phyloP scores from a whole-genome alignment of 2,797 vertebrate genomes.

The Gallinago solitaria region DNA sequence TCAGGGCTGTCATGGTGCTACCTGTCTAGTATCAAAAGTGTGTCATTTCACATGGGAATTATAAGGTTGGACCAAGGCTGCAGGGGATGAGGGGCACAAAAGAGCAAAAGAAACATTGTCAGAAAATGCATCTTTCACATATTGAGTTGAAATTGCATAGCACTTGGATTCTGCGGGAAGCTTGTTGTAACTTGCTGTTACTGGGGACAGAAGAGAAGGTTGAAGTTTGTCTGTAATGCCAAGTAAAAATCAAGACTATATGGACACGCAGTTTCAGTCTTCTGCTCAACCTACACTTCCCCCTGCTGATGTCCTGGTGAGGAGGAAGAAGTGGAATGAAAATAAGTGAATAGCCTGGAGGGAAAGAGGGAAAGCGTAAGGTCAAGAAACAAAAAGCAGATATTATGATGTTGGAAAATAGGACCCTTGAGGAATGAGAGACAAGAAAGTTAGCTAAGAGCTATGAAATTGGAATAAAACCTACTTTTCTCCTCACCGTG shows the following conservation, averaged over 20 bases:
- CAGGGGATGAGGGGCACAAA: neutral
- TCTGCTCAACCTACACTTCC: constrained; percentile 13
- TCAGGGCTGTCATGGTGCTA: fast-evolving
- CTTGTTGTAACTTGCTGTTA: neutral
- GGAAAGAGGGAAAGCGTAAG: constrained; percentile 18
- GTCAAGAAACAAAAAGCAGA: constrained; percentile 38
- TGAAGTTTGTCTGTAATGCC: neutral
- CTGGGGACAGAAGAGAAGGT: neutral
- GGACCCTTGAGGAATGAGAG: neutral
- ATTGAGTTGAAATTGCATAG: neutral
- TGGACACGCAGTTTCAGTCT: neutral
- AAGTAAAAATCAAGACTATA: neutral
- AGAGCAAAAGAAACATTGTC: neutral
- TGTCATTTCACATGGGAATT: neutral
- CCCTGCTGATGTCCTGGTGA: neutral
- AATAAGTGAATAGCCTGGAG: constrained; percentile 20
- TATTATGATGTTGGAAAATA: constrained; percentile 26
- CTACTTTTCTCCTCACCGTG: neutral
- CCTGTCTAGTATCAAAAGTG: neutral
- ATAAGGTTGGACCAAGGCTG: neutral
- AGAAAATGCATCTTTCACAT: neutral
- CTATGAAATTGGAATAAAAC: neutral
- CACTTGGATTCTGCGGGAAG: neutral
- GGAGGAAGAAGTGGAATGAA: neutral
- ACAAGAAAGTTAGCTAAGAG: neutral